Conservation (phyloP, 2,113 vertebrate genomes). For the Laticauda colubrina region DNA sequence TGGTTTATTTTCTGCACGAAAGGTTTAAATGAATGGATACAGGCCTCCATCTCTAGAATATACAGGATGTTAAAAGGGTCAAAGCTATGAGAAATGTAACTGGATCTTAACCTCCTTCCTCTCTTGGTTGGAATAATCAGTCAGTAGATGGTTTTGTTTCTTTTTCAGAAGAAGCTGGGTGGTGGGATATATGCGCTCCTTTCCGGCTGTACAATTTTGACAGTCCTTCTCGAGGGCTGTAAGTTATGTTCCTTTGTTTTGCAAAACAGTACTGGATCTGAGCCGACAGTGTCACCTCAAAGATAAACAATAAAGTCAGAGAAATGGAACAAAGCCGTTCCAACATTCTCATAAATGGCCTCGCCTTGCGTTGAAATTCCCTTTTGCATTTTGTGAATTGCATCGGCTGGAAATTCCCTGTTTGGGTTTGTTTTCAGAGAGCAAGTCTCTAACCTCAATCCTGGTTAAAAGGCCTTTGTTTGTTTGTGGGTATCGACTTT, state of each 20-base stretch:
- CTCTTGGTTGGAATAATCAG: background rate
- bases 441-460: background rate
- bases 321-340: conserved; percentile 26
- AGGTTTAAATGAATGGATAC: background rate
- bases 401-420: accelerated
- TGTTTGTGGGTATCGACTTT: background rate
- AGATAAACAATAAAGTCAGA: conserved; percentile 67
- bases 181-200: conserved; percentile 30
- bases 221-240: conserved; percentile 42
- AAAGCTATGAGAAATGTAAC: background rate
- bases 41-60: background rate
- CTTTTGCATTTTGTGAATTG: no score
- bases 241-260: conserved; percentile 56
- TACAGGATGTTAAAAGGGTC: background rate
- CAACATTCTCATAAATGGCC: conserved; percentile 23
- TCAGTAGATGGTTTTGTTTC: conserved; percentile 2
- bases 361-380: background rate
- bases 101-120: background rate
- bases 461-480: background rate
- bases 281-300: conserved; percentile 64
- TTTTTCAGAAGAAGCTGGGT: conserved; percentile 30
- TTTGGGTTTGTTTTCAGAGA: background rate
- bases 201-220: conserved; percentile 60
- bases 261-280: conserved; percentile 58
- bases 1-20: background rate